Percentiles rank a stretch among this genome's conserved stretches.
These are phyloP conservation scores for Apodemus sylvaticus DNA, from an alignment of 2,113 vertebrate genomes.

Conservation along the genomic window DNA sequence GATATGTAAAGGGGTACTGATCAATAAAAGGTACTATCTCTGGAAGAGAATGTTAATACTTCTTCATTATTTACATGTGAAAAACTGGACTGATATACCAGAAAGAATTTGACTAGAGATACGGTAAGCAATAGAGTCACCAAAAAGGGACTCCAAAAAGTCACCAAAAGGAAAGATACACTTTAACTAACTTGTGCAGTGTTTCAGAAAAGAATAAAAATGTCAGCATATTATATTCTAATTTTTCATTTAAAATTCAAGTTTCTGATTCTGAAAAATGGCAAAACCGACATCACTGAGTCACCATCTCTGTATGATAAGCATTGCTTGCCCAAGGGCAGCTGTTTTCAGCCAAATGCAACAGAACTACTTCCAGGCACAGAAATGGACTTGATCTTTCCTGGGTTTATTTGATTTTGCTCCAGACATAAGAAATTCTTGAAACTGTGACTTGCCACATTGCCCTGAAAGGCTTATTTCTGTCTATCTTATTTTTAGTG, in stretches of 20 bases:
- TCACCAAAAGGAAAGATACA: neutral
- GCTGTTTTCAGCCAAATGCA: neutral
- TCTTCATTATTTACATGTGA: conserved; percentile 1
- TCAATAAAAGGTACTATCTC: neutral
- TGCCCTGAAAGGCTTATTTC: neutral
- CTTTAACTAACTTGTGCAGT: neutral
- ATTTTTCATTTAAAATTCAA: neutral
- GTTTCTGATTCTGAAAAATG: neutral
- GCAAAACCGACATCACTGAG: neutral
- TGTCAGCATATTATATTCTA: neutral
- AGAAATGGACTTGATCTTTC: neutral
- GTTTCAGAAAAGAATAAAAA: conserved; percentile 11
- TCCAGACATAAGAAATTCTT: neutral
- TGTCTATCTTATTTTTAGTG: neutral
- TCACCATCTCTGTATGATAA: neutral
- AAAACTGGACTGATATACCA: neutral
- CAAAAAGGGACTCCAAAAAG: neutral
- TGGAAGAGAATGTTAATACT: conserved; percentile 2
- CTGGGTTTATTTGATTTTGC: neutral
- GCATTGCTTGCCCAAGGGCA: neutral
- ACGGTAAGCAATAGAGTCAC: neutral
- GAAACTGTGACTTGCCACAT: neutral
- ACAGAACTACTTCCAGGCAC: neutral
- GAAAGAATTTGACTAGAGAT: neutral
- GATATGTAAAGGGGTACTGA: neutral